A percentile compares a stretch with the other conserved stretches of the same genome.
These are phyloP conservation scores for Ceramica pisi DNA, from an alignment of 2,888 invertebrate species.

Conservation along the genomic window DNA sequence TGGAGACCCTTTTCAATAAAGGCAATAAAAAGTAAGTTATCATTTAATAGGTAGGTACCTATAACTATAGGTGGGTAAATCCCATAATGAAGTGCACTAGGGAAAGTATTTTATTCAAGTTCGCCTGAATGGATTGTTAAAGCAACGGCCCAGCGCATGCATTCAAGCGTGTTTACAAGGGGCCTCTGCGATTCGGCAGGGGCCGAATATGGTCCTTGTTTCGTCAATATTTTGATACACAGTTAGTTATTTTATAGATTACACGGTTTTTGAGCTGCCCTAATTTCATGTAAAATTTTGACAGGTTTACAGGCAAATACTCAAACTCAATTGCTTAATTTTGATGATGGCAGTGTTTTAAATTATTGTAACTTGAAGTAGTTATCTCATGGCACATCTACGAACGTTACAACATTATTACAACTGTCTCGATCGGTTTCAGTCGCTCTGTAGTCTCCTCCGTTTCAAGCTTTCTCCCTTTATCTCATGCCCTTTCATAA, in stretches of 20 bases:
- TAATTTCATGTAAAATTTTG: too few species aligned
- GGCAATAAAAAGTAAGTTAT: too few species aligned
- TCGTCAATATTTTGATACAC: slow-evolving; percentile 10
- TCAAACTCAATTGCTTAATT: not conserved
- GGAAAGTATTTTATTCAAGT: not conserved
- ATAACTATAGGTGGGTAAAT: not conserved
- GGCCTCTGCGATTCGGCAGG: not conserved
- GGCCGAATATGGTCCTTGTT: not conserved
- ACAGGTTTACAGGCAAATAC: too few species aligned
- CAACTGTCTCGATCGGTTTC: not conserved
- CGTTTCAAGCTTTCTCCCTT: not conserved
- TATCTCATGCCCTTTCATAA: not conserved
- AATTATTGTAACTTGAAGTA: not conserved
- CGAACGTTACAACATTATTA: not conserved
- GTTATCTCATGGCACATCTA: not conserved
- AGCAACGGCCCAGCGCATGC: slow-evolving; percentile 23
- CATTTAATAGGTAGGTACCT: not conserved
- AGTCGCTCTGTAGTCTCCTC: not conserved
- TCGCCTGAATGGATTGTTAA: slow-evolving; percentile 32
- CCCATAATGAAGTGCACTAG: not conserved
- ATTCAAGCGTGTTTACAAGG: slow-evolving; percentile 29
- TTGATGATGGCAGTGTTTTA: not conserved
- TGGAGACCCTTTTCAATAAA: not conserved
- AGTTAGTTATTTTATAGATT: not conserved
- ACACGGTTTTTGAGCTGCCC: too few species aligned